Evolutionary conservation across 2,113 vertebrate genomes (phyloP).

Genomic region (Clinocottus analis): DNA sequence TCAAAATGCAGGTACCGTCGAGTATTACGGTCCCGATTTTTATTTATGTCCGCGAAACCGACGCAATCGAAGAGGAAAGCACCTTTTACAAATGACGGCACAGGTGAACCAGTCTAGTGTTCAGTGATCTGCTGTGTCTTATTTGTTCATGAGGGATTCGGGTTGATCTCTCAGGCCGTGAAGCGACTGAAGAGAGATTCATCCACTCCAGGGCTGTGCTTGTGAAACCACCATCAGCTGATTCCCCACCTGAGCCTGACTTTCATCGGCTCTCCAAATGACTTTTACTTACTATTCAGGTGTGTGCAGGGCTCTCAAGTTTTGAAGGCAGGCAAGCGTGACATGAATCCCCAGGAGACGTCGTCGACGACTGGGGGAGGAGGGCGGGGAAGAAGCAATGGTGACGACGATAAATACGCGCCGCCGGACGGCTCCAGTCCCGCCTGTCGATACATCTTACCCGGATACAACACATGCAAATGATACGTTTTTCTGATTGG

Average conservation of each 20-base stretch:
- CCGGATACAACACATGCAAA: no score
- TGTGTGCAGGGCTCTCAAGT: no score
- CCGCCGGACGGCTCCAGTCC: no score
- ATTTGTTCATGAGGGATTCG: constrained; percentile 23
- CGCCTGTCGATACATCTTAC: no score
- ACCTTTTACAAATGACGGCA: constrained; percentile 70
- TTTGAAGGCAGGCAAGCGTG: no score
- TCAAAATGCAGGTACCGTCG: constrained; percentile 42
- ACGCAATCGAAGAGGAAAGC: constrained; percentile 38
- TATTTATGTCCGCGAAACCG: constrained; percentile 47
- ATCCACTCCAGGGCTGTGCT: constrained; percentile 54
- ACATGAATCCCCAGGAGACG: no score
- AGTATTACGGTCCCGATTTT: constrained; percentile 43
- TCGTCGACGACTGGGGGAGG: no score
- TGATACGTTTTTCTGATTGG: no score
- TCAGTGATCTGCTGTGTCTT: constrained; percentile 53
- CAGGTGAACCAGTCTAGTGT: constrained; percentile 59
- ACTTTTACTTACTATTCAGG: constrained; percentile 51
- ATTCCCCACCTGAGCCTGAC: constrained; percentile 34
- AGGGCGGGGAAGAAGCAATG: no score
- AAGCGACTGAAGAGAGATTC: constrained; percentile 59
- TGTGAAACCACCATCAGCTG: constrained; percentile 36
- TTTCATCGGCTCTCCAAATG: constrained; percentile 34
- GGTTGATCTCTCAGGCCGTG: constrained; percentile 39
- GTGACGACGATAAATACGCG: no score